Percentiles rank a stretch among this genome's conserved stretches.
Conservation (phyloP, 2,888 invertebrate genomes). For the Anthrax anthrax region DNA sequence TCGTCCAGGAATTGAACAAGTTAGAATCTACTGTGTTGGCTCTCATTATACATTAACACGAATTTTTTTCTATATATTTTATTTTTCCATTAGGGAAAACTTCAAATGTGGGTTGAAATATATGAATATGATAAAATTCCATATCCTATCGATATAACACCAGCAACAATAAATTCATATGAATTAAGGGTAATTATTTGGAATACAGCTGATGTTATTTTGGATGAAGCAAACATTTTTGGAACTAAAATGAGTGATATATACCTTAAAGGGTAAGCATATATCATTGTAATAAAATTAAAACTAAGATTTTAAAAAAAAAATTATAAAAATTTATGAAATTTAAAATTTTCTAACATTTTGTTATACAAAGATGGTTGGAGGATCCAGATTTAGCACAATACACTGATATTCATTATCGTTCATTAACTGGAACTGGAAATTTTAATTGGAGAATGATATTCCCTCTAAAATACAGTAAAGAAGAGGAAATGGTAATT, state of each 20-base stretch:
- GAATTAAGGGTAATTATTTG: conserved; percentile 55
- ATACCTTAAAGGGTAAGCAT: conserved; percentile 51
- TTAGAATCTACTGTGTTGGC: too few relatives aligned
- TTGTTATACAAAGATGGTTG: conserved; percentile 45
- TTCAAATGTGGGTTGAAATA: conserved; percentile 85
- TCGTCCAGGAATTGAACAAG: conserved; percentile 61
- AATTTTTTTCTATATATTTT: not conserved
- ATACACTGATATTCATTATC: conserved; percentile 70
- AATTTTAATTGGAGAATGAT: conserved; percentile 86
- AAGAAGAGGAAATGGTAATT: conserved; percentile 53
- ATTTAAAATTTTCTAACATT: not conserved
- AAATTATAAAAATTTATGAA: not conserved
- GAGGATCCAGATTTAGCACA: conserved; percentile 51
- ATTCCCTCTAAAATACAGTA: conserved; percentile 62
- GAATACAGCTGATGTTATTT: conserved; percentile 47
- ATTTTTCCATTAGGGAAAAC: conserved; percentile 50
- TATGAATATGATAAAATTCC: conserved; percentile 54
- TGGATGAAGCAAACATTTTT: conserved; percentile 56
- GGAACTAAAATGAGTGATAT: conserved; percentile 66
- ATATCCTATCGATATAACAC: conserved; percentile 60
- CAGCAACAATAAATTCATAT: conserved; percentile 49
- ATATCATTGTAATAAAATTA: not conserved
- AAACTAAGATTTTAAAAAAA: not conserved
- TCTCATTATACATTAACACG: not conserved
- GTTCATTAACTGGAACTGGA: conserved; percentile 62